A percentile compares a stretch with the other conserved stretches of the same genome.
Evolutionary conservation across 2,888 invertebrate genomes (phyloP).

Genomic region (Anodontia alba): DNA sequence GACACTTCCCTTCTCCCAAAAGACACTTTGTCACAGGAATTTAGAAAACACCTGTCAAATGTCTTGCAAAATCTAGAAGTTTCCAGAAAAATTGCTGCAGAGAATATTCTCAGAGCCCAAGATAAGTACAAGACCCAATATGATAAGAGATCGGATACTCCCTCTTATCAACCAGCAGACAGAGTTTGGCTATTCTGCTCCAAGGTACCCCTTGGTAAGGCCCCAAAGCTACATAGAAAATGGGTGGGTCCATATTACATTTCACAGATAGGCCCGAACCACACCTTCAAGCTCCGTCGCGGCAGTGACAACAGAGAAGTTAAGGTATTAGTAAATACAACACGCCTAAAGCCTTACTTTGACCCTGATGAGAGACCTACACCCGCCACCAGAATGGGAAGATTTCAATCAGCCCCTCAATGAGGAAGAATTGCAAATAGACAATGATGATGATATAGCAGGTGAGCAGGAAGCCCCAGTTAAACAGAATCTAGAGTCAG

Average conservation of each 20-base stretch:
- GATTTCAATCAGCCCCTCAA: conserved; percentile 7
- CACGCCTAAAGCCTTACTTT: conserved; percentile 38
- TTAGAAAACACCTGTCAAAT: not conserved
- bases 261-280: conserved; percentile 13
- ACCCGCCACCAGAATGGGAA: not conserved
- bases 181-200: conserved; percentile 45
- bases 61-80: conserved; percentile 37
- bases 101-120: conserved; percentile 34
- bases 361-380: conserved; percentile 42
- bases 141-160: conserved; percentile 39
- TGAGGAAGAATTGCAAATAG: too few species aligned
- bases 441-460: not conserved
- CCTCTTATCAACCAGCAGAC: conserved; percentile 34
- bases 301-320: conserved; percentile 25
- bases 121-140: conserved; percentile 38
- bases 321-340: conserved; percentile 28
- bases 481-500: not conserved
- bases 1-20: conserved; percentile 40
- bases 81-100: conserved; percentile 22
- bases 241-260: conserved; percentile 43
- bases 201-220: conserved; percentile 35
- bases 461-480: not conserved
- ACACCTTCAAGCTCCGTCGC: conserved; percentile 37
- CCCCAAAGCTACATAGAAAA: conserved; percentile 35
- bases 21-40: conserved; percentile 7